Base-by-base conservation (phyloP, 1,140 invertebrate species). In the Microplitis mediator region DNA sequence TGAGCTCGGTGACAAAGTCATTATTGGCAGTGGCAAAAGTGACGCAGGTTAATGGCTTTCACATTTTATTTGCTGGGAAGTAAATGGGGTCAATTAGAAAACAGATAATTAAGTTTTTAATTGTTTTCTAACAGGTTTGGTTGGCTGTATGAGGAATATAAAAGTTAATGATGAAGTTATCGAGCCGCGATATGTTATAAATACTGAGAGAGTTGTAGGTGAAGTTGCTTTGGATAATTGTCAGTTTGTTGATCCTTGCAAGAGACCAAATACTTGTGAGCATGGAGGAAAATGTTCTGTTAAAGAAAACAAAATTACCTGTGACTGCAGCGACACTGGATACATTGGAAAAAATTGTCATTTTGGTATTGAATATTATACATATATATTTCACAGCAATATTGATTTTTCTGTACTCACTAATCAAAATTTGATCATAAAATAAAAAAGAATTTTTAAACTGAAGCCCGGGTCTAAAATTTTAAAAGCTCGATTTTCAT, bases 331-430 rank as follows among this genome's bases (percentile, higher is more conserved):
- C 13, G 93, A 92, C 63, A 96, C 95, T 4, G 95, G 93, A 1
- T 94, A 94, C 71, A 95, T 94, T 54, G 96, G 96, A 39, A 95
- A 95, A 81, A 96, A 97, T 80, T 98, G 96, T 78, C 96, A 98
- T 82, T 98, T 98, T 80, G 93, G 91, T 93, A 83, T 16, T 11
- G 34, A 64, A 35, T 51, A 71, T 32, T 71, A 4, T 13, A 6
- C 11, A 66, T 45, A 45, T 62, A 50, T 23, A 23, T 23, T 2
- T 23, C 23, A 23, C 23, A 23, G 2, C 23, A 23, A 23, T 23
- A 23, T 23, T 23, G 23, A 23, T 23, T 23, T 23, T 23, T 2
- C 2, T 2, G 2, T 23, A 23, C 23, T 23, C 23, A 23, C 23
- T 23, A 23, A 23, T 23, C 23, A 23, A 23, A 23, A 23, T 23